Evolutionary conservation across 2,888 invertebrate genomes (phyloP).

Genomic region (Chrysolina haemoptera): DNA sequence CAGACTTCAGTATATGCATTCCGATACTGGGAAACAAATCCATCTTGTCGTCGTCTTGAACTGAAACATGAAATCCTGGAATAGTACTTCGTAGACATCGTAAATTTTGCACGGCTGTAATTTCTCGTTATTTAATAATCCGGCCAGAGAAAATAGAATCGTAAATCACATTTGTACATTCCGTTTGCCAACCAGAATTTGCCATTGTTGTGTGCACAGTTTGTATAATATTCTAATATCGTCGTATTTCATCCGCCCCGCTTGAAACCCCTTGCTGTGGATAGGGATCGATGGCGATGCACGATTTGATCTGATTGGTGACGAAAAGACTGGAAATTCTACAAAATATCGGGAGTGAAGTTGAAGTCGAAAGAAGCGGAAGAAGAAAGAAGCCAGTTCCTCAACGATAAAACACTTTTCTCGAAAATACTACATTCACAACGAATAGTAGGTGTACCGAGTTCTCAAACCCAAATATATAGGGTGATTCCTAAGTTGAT

Average conservation of each 20-base stretch:
- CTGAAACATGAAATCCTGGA: not conserved
- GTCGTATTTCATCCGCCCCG: not conserved
- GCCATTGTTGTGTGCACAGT: conserved; percentile 3
- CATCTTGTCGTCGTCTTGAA: not conserved
- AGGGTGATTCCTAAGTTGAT: too few species aligned
- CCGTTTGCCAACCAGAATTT: not conserved
- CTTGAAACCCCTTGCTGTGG: not conserved
- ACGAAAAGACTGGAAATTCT: not conserved
- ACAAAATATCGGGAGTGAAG: too few species aligned
- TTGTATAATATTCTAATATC: conserved; percentile 10
- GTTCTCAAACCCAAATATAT: too few species aligned
- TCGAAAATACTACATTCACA: too few species aligned
- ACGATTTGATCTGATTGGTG: not conserved
- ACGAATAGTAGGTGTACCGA: too few species aligned
- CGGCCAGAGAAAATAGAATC: conserved; percentile 1
- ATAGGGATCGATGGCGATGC: not conserved
- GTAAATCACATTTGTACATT: conserved; percentile 4
- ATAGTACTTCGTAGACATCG: not conserved
- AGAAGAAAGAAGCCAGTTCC: too few species aligned
- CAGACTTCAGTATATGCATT: not conserved
- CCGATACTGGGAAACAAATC: not conserved
- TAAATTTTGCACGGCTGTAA: conserved; percentile 4
- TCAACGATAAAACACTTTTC: too few species aligned
- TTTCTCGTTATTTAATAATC: conserved; percentile 12
- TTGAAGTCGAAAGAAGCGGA: too few species aligned